These are phyloP conservation scores for Cepaea hortensis DNA, from an alignment of 2,888 invertebrate genomes.

Conservation along the genomic window DNA sequence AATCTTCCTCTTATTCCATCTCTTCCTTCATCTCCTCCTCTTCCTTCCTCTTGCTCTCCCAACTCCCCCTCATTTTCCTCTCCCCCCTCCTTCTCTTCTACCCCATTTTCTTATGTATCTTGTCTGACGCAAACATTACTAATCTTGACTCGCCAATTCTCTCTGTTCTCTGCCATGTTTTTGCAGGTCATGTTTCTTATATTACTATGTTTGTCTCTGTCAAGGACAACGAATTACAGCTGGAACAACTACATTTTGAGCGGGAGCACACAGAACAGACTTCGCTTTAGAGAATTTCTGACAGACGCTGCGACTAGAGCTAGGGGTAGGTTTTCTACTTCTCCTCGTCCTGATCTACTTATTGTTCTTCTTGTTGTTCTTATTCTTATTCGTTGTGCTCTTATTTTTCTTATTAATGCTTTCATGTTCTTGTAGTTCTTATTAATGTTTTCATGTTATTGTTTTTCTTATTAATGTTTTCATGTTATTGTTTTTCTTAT, in stretches of 20 bases:
- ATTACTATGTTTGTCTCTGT: background rate
- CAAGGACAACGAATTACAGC: background rate
- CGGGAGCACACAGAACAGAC: background rate
- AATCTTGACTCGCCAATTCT: background rate
- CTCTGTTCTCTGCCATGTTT: background rate
- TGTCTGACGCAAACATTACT: background rate
- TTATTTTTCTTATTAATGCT: too few relatives aligned
- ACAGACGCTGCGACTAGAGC: background rate
- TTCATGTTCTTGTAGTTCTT: too few relatives aligned
- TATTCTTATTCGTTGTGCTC: too few relatives aligned
- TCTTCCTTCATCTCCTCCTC: background rate
- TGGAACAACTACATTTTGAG: constrained; percentile 1
- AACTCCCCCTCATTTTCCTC: background rate
- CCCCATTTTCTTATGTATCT: background rate
- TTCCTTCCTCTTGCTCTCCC: background rate
- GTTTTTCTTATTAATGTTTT: too few relatives aligned
- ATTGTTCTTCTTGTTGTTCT: too few relatives aligned
- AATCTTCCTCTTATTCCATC: background rate
- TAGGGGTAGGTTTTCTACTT: background rate
- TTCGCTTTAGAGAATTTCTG: background rate
- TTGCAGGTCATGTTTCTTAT: background rate
- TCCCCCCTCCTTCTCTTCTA: background rate
- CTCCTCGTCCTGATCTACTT: too few relatives aligned
- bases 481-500: too few relatives aligned
- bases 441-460: too few relatives aligned